These are phyloP conservation scores for Mobula birostris DNA, from an alignment of 2,113 vertebrate genomes.

Conservation along the genomic window DNA sequence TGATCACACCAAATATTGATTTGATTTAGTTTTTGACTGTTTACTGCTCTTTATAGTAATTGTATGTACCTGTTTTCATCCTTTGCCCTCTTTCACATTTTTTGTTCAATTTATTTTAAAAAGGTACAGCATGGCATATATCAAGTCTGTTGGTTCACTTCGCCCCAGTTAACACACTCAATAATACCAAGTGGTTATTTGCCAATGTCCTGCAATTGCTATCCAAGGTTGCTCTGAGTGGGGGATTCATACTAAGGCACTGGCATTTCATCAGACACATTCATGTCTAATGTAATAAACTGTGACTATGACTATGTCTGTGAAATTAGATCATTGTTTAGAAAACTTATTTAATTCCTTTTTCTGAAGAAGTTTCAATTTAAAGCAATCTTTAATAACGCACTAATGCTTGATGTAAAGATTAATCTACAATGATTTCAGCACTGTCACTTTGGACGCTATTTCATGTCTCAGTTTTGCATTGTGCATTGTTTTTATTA, in stretches of 20 bases:
- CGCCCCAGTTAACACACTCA: constrained; percentile 20
- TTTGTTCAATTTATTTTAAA: background rate
- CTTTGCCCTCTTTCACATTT: background rate
- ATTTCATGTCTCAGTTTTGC: background rate
- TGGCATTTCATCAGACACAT: background rate
- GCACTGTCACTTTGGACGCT: background rate
- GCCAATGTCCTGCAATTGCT: background rate
- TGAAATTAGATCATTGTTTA: background rate
- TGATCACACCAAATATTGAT: too few relatives aligned
- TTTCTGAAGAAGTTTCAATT: background rate
- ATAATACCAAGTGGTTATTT: background rate
- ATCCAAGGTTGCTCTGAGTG: background rate
- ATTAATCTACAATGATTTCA: background rate
- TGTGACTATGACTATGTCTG: background rate
- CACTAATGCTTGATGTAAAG: background rate
- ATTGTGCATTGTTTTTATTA: background rate
- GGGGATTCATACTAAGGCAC: background rate
- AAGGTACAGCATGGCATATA: background rate
- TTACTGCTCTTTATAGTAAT: too few relatives aligned
- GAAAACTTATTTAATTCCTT: too few relatives aligned
- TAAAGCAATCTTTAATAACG: background rate
- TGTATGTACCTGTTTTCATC: too few relatives aligned
- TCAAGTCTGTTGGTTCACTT: background rate
- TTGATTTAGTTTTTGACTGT: too few relatives aligned
- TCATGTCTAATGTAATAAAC: background rate